Evolutionary conservation across 64 coral and sea anemone species (phyloP).

Genomic region (Montipora foliosa): DNA sequence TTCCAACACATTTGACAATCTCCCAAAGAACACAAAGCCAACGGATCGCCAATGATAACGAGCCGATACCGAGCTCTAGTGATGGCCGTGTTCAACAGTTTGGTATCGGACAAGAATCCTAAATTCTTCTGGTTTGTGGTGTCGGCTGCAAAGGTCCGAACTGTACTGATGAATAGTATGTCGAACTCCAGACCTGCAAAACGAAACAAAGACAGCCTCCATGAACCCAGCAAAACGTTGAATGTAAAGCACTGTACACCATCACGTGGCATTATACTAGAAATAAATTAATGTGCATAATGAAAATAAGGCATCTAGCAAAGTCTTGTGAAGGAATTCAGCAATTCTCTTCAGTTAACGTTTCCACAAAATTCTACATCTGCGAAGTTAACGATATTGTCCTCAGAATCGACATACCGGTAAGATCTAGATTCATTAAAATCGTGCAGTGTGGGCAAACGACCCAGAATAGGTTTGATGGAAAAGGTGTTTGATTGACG

Average conservation of each 20-base stretch:
- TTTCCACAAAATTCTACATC: too few relatives aligned
- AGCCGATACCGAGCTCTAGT: conserved; percentile 90
- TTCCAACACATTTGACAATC: conserved; percentile 87
- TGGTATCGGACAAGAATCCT: conserved; percentile 92
- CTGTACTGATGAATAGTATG: conserved; percentile 91
- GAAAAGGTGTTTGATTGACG: too few relatives aligned
- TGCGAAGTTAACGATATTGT: too few relatives aligned
- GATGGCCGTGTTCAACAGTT: conserved; percentile 90
- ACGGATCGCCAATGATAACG: conserved; percentile 86
- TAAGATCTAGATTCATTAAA: too few relatives aligned
- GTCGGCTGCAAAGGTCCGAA: conserved; percentile 70
- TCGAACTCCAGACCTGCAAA: conserved; percentile 94
- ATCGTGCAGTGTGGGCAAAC: too few relatives aligned
- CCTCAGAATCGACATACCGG: too few relatives aligned
- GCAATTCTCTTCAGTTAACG: too few relatives aligned
- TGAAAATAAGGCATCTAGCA: too few relatives aligned
- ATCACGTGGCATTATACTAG: too few relatives aligned
- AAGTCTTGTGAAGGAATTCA: too few relatives aligned
- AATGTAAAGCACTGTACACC: not conserved
- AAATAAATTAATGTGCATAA: too few relatives aligned
- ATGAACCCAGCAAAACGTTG: not conserved
- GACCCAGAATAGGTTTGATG: too few relatives aligned
- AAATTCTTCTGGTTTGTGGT: conserved; percentile 66
- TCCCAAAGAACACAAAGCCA: conserved; percentile 89
- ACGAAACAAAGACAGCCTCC: not conserved